Base-by-base conservation (phyloP, 2,888 invertebrate species). In the Carpatolechia fugitivella region DNA sequence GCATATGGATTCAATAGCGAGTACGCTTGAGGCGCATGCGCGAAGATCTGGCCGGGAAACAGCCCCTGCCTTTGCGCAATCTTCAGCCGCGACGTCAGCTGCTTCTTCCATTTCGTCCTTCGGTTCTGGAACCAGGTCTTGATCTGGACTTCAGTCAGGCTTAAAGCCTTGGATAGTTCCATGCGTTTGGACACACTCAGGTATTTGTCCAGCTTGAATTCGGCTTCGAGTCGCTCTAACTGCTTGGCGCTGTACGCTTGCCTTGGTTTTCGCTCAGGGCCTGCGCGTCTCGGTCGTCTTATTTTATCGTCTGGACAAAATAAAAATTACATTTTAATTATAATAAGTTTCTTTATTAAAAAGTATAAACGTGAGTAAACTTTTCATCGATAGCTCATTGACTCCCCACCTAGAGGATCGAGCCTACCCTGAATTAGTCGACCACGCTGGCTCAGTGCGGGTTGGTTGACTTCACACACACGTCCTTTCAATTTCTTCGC, bases 111-210 rank as follows among this genome's bases (percentile, higher is more conserved):
- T 78, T 99, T 98, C 0, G 98, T 99, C 59, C 98, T 91, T 56
- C 98, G 92, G 77, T 98, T 98, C 82, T 98, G 97, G 78, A 98
- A 98, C 98, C 98, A 98, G 0, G 98, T 98, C 80, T 98, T 98
- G 64, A 98, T 98, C 86, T 98, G 98, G 0, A 98, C 98, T 85
- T 98, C 98, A 0, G 98, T 98, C 44, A 98, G 91, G 63, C 94
- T 95, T 31, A 99, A 82, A 0, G 95, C 94, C 79, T 97, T 96
- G 0, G 98, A 98, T 3, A 99, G 90, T 69, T 98, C 98, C 94
- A 98, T 95, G 53, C 99, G 91, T 80, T 98, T 99, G 71, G 96
- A 97, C 0, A 99, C 98, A 81, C 98, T 98, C 54, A 99, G 91
- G 80, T 99, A 99, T 80, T 99, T 98, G 90, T 99, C 98, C 53